These are phyloP conservation scores for Monodelphis domestica DNA, from an alignment of 2,797 vertebrate species.

Conservation along the genomic window DNA sequence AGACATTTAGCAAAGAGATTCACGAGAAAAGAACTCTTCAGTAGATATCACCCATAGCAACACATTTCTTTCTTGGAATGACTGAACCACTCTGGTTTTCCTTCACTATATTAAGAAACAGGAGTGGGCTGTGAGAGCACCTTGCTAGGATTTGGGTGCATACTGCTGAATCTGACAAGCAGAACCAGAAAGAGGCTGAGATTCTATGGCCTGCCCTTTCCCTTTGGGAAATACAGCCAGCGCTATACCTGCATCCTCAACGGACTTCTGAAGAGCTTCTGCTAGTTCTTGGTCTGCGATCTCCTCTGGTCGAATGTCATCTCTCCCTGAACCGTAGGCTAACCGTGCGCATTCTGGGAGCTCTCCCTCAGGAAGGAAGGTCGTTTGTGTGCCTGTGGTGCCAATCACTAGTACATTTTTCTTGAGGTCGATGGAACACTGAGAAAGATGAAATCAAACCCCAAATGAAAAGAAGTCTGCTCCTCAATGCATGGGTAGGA, in stretches of 20 bases:
- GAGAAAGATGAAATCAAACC: constrained; percentile 24
- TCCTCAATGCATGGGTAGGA: accelerated
- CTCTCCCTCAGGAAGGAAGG: constrained; percentile 96
- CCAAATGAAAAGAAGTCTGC: neutral
- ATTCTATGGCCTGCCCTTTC: neutral
- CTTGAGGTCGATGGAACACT: constrained; percentile 99
- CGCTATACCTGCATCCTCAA: constrained; percentile 94
- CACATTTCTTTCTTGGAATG: neutral
- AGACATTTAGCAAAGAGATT: constrained; percentile 13
- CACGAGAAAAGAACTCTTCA: neutral
- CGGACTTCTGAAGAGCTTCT: constrained; percentile 96
- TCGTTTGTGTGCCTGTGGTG: constrained; percentile 96
- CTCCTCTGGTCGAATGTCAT: constrained; percentile 93
- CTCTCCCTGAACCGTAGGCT: constrained; percentile 92
- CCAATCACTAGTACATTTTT: constrained; percentile 95
- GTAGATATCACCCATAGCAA: neutral
- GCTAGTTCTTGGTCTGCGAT: constrained; percentile 96
- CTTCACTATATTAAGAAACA: neutral
- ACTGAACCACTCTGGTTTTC: neutral
- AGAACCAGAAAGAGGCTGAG: neutral
- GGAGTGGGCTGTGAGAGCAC: neutral
- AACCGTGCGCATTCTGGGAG: constrained; percentile 96
- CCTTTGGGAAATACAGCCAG: neutral
- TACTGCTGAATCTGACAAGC: neutral
- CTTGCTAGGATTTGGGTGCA: neutral